A percentile compares a stretch with the other conserved stretches of the same genome.
Conservation (phyloP, 2,888 invertebrate genomes). For the Ectemnius lituratus region DNA sequence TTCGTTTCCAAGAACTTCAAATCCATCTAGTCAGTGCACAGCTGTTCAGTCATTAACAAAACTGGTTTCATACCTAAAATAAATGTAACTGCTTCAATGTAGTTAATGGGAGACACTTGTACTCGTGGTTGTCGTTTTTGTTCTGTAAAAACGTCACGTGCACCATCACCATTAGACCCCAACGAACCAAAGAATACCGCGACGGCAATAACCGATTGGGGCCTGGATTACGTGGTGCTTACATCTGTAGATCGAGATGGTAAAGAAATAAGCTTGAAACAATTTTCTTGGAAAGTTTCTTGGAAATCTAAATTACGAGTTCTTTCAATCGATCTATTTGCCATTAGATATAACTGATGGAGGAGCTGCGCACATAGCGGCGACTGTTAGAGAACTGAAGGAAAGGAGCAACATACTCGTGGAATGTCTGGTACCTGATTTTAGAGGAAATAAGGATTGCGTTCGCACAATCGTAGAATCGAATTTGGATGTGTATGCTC, state of each 20-base stretch:
- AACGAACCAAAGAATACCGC: conserved; percentile 96
- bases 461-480: conserved; percentile 87
- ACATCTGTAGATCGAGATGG: conserved; percentile 99
- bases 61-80: conserved; percentile 24
- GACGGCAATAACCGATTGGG: conserved; percentile 94
- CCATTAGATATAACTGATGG: conserved; percentile 92
- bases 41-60: conserved; percentile 26
- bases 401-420: conserved; percentile 90
- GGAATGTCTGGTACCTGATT: conserved; percentile 98
- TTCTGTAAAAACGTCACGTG: conserved; percentile 96
- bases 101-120: conserved; percentile 99
- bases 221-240: conserved; percentile 96
- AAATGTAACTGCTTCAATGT: conserved; percentile 47
- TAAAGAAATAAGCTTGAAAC: conserved; percentile 72
- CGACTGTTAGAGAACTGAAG: conserved; percentile 81
- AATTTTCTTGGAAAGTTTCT: not conserved
- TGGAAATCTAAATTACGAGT: not conserved
- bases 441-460: conserved; percentile 88
- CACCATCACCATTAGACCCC: conserved; percentile 93
- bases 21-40: conserved; percentile 11
- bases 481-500: conserved; percentile 97
- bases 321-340: conserved; percentile 12
- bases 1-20: conserved; percentile 7
- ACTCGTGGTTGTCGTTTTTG: conserved; percentile 99
- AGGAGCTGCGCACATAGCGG: conserved; percentile 95